Base-by-base conservation (phyloP, 1,140 invertebrate species). In the Ganaspis sp. region DNA sequence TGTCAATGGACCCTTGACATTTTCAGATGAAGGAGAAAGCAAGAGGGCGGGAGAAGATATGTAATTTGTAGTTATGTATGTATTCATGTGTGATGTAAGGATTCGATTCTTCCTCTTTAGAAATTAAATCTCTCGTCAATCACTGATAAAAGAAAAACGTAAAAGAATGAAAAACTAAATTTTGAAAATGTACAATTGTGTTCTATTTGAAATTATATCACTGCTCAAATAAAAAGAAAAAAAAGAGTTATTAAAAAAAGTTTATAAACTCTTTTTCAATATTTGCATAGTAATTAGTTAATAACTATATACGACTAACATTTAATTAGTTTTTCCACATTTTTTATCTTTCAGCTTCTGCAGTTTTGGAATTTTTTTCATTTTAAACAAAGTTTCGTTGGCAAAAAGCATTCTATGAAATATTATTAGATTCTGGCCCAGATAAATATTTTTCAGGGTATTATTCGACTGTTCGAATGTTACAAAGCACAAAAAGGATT, bases 1-100 rank as follows among this genome's bases (percentile, higher is more conserved):
- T 84, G 83, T 87, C 86, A 86, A 83, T 85, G 86, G 85, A 88
- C 86, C 84, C 83, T 85, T 89, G 87, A 89, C 87, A 89, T 88
- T 87, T 89, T 77, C 81, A 87, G 81, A 82, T 79, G 83, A 81
- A 82, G 82, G 87, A 88, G 87, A 88, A 88, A 87, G 87, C 85
- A 84, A 80, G 78, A 72, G 83, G 83, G 81, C 84, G 81, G 81
- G 81, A 78, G 80, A 83, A 34, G 2, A 34, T 34, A 73, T 81
- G 79, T 85, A 87, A 88, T 88, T 86, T 86, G 74, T 80, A 81
- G 74, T 69, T 81, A 73, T 79, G 82, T 83, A 81, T 17, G 19
- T 85, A 81, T 80, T 81, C 81, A 77, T 76, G 71, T 77, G 82
- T 85, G 84, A 83, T 77, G 84, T 76, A 82, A 85, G 79, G 77